Evolutionary conservation across 2,797 vertebrate species (phyloP), one percentile per base, ranked within the genome.

Genomic region (Zenarchopterus dispar): DNA sequence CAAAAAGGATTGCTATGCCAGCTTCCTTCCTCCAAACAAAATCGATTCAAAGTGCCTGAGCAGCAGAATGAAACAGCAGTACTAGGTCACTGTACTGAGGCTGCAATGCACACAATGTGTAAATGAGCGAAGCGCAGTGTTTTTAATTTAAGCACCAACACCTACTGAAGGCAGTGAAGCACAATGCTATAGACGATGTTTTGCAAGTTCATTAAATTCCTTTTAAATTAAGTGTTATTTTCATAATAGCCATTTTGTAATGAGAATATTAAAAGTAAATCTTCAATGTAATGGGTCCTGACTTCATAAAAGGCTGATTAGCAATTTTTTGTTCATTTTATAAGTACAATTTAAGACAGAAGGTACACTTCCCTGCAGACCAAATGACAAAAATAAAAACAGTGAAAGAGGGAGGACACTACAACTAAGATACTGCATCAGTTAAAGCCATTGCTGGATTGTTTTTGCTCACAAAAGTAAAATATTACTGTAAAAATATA

Each of bases 51-150:
- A 87, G 42, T 65, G 76, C 78, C 51, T 48, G 53, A 24, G 64
- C 77, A 80, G 82, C 80, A 84, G 59, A 84, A 70, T 48, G 7
- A 84, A 70, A 73, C 60, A 67, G 76, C 80, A 82, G 62, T 46
- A 53, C 22, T 13, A 64, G 57, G 53, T 62, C 56, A 58, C 57
- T 24, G 22, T 62, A 49, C 5, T 15, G 23, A 66, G 50, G 62
- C 54, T 54, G 72, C 70, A 74, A 26, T 48, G 73, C 70, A 77
- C 70, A 81, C 55, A 55, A 61, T 47, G 48, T 69, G 47, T 51
- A 74, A 77, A 76, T 36, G 17, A 49, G 42, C 33, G 26, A 65
- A 44, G 73, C 68, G 71, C 60, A 79, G 65, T 28, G 6, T 43
- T 45, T 59, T 51, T n/a, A 48, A 23, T 60, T 67, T 48, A 39